Percentiles rank a stretch among this genome's conserved stretches.
Evolutionary conservation across 2,797 vertebrate genomes (phyloP).

Genomic region (Cossypha caffra): DNA sequence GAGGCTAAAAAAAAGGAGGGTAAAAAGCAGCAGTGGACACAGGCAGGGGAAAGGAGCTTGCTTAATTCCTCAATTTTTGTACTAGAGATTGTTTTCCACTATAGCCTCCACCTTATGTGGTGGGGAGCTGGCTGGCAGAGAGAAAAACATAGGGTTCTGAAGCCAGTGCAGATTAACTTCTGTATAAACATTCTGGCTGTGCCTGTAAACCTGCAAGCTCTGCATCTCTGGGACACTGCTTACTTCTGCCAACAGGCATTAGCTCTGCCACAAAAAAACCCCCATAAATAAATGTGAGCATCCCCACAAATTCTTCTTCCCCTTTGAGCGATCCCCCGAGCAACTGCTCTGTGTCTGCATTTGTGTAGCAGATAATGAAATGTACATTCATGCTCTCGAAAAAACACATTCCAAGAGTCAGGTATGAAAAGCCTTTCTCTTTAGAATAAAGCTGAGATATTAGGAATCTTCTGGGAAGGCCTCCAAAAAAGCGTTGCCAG

Average conservation of each 20-base stretch:
- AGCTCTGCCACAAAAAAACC: not conserved
- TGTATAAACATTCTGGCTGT: not conserved
- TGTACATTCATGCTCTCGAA: not conserved
- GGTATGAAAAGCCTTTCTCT: not conserved
- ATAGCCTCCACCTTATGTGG: not conserved
- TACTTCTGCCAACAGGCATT: not conserved
- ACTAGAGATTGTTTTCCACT: not conserved
- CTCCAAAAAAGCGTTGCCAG: conserved; percentile 1
- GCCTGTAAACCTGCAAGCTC: not conserved
- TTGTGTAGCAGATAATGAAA: not conserved
- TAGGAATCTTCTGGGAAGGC: conserved; percentile 15
- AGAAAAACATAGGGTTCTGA: not conserved
- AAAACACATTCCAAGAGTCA: not conserved
- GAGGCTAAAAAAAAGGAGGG: not conserved
- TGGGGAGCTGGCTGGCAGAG: not conserved
- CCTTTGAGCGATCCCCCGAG: not conserved
- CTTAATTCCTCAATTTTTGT: not conserved
- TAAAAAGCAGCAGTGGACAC: not conserved
- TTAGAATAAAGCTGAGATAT: not conserved
- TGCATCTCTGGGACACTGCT: not conserved
- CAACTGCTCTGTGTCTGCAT: not conserved
- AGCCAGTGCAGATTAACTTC: not conserved
- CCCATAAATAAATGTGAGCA: rapidly evolving
- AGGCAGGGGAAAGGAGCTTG: not conserved
- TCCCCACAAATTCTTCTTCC: not conserved